Evolutionary conservation across 2,797 vertebrate genomes (phyloP), one percentile per base, ranked within the genome.

Genomic region (Darevskia nairensis): DNA sequence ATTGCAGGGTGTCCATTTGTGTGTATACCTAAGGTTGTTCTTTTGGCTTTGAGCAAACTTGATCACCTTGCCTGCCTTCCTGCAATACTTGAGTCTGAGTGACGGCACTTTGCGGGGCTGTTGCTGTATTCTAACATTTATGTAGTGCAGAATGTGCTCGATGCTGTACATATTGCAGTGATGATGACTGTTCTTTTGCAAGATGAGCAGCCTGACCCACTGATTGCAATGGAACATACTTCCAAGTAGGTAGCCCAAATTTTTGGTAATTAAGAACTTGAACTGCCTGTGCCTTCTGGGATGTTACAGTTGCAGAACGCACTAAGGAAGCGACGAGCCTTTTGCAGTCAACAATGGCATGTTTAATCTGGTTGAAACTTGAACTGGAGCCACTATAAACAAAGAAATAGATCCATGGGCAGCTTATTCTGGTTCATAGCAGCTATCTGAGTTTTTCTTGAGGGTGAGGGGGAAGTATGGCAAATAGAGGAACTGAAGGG

Each of bases 271-370:
- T 3, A 27, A 75, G n/a, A 82, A 27, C 29, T 29, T 6, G 1
- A 15, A 25, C n/a, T 21, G 25, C 2, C 21, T 10, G 75, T 21
- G 2, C 3, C 0, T 6, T 72, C 46, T 68, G 74, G 76, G 35
- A 21, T 6, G 61, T 59, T 2, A 1, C 3, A 29, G 4, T 86
- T 35, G 64, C 23, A 1, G 4, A 2, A 46, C 35, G 15, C 29
- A 1, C 29, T 35, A 2, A 1, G 32, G 3, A 80, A 78, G 1
- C 1, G 6, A 0, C 13, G 25, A 0, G 29, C 44, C 27, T 4
- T 0, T 71, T 1, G 2, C 1, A 3, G 35, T 21, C 75, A 3
- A 82, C 27, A 25, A 0, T 35, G 21, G 7, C 5, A 19, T 66
- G 29, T 66, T 80, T 75, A 80, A 66, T 76, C 15, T 66, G 46